phyloP scores from a whole-genome alignment of 2,113 vertebrate genomes.

The Alethe diademata region DNA sequence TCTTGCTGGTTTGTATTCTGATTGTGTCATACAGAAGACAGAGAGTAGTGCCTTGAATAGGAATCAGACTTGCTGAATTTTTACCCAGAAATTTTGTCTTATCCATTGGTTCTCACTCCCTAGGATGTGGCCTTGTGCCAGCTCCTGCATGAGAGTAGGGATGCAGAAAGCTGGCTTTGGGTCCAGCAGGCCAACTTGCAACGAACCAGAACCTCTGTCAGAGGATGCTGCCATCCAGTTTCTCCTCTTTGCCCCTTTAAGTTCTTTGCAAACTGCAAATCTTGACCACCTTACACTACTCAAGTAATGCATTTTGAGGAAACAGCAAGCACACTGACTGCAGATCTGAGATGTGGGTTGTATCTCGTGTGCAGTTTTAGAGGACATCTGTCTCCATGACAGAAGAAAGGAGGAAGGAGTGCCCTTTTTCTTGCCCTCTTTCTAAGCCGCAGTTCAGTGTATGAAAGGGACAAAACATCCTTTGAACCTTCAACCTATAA shows the following conservation, averaged over 20 bases:
- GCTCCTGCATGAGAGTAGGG: neutral
- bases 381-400: constrained; percentile 8
- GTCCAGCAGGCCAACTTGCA: neutral
- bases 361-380: neutral
- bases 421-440: constrained; percentile 9
- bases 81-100: neutral
- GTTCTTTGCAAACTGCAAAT: neutral
- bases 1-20: neutral
- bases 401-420: constrained; percentile 20
- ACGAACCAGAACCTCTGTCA: neutral
- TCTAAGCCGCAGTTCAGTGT: neutral
- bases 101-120: neutral
- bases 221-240: neutral
- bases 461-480: constrained; percentile 10
- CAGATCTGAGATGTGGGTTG: neutral
- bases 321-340: neutral
- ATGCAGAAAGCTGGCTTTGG: neutral
- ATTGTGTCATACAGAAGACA: neutral
- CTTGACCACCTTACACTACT: accelerated
- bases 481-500: constrained; percentile 48
- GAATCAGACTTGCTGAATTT: neutral
- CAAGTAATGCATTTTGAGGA: neutral
- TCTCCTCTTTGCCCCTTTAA: neutral
- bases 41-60: neutral
- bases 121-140: neutral